Conservation (phyloP, 1,140 invertebrate species). For the Lutraria rhynchaena region DNA sequence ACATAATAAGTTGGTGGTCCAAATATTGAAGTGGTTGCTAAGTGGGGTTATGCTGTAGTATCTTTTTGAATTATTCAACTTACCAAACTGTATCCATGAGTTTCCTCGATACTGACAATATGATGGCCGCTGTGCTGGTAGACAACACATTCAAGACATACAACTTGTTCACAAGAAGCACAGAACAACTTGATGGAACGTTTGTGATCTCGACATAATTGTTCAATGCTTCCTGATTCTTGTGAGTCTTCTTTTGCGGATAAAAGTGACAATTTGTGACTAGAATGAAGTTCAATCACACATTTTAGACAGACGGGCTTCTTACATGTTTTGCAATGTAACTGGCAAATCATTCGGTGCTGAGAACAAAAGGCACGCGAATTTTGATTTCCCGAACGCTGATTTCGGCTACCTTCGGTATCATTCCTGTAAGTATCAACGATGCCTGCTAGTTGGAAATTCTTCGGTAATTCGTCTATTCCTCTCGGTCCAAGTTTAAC, state of each 20-base stretch:
- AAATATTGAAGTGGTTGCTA: too few species aligned
- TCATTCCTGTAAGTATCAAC: constrained; percentile 50
- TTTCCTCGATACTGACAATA: constrained; percentile 10
- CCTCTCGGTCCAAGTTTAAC: constrained; percentile 37
- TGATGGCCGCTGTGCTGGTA: constrained; percentile 12
- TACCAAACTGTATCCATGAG: constrained; percentile 17
- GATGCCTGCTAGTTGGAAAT: constrained; percentile 46
- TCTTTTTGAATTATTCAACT: too few species aligned
- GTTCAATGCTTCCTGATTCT: neutral
- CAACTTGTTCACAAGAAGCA: neutral
- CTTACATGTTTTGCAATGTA: constrained; percentile 40
- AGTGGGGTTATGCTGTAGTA: too few species aligned
- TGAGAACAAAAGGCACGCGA: constrained; percentile 30
- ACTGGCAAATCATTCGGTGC: constrained; percentile 42
- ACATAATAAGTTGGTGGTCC: too few species aligned
- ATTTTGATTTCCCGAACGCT: neutral
- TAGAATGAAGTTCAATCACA: constrained; percentile 18
- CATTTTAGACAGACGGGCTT: constrained; percentile 24
- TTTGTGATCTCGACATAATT: neutral
- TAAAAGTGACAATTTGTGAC: constrained; percentile 10
- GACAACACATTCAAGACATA: constrained; percentile 22
- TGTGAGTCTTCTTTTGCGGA: neutral
- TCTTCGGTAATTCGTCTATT: constrained; percentile 29
- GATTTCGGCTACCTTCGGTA: neutral
- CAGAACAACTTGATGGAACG: constrained; percentile 13